Percentiles rank a stretch among this genome's conserved stretches.
These are phyloP conservation scores for Carpatolechia fugitivella DNA, from an alignment of 2,888 invertebrate genomes.

Conservation along the genomic window DNA sequence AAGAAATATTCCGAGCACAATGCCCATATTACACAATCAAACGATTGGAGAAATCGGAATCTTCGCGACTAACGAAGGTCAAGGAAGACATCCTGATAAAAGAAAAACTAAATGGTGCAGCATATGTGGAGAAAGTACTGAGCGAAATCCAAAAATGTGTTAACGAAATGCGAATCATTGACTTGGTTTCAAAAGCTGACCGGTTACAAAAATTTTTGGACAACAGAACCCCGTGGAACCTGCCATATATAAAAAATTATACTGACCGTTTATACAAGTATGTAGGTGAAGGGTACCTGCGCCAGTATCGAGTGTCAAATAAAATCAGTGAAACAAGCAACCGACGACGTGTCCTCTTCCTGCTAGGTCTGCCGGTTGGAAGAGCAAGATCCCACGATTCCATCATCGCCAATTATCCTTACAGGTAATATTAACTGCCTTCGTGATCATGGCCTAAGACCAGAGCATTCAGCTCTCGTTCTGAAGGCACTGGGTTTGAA, in stretches of 20 bases:
- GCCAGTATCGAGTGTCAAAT: conserved; percentile 62
- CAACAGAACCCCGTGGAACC: conserved; percentile 55
- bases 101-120: conserved; percentile 59
- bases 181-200: conserved; percentile 61
- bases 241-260: conserved; percentile 63
- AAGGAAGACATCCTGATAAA: conserved; percentile 52
- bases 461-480: no score
- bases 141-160: conserved; percentile 55
- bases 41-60: conserved; percentile 62
- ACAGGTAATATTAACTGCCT: no score
- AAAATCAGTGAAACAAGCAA: conserved; percentile 66
- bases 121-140: conserved; percentile 53
- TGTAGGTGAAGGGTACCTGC: conserved; percentile 64
- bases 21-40: conserved; percentile 68
- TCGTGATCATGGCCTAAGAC: no score
- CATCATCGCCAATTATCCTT: conserved; percentile 68
- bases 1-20: conserved; percentile 64
- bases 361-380: conserved; percentile 63
- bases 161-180: conserved; percentile 50
- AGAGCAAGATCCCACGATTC: conserved; percentile 68
- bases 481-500: no score
- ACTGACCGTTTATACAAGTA: conserved; percentile 62
- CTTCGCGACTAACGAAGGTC: conserved; percentile 58
- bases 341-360: conserved; percentile 63
- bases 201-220: conserved; percentile 67